Evolutionary conservation across 2,113 vertebrate species (phyloP).

Genomic region (Bufo bufo): DNA sequence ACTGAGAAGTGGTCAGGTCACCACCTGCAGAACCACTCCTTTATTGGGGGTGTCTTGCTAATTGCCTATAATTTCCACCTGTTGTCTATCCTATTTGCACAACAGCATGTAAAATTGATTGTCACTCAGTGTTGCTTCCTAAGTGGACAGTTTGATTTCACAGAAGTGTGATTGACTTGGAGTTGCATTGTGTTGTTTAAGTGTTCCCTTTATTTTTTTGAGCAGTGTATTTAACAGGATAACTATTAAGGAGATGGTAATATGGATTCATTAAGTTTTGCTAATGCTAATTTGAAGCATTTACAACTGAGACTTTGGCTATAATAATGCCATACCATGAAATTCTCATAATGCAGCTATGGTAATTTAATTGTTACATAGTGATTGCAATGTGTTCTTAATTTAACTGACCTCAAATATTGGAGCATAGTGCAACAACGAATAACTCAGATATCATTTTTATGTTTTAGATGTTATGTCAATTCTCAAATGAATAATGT

Average conservation of each 20-base stretch:
- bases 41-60: too few relatives aligned
- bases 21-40: too few relatives aligned
- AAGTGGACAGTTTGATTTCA: too few relatives aligned
- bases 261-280: conserved; percentile 31
- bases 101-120: too few relatives aligned
- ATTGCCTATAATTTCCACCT: too few relatives aligned
- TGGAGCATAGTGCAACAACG: neutral
- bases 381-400: conserved; percentile 31
- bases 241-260: neutral
- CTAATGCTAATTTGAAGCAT: conserved; percentile 36
- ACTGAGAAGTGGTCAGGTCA: too few relatives aligned
- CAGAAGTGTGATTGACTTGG: too few relatives aligned
- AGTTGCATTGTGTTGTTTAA: too few relatives aligned
- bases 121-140: too few relatives aligned
- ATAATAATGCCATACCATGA: conserved; percentile 16
- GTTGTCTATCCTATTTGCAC: too few relatives aligned
- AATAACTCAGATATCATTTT: conserved; percentile 4
- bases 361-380: conserved; percentile 41
- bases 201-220: too few relatives aligned
- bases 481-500: conserved; percentile 15
- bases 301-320: neutral
- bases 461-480: neutral
- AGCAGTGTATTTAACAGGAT: neutral
- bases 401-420: conserved; percentile 41
- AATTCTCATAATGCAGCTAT: conserved; percentile 17